A percentile compares a stretch with the other conserved stretches of the same genome.
phyloP scores from a whole-genome alignment of 1,140 invertebrate species.

The Drosophila erecta region DNA sequence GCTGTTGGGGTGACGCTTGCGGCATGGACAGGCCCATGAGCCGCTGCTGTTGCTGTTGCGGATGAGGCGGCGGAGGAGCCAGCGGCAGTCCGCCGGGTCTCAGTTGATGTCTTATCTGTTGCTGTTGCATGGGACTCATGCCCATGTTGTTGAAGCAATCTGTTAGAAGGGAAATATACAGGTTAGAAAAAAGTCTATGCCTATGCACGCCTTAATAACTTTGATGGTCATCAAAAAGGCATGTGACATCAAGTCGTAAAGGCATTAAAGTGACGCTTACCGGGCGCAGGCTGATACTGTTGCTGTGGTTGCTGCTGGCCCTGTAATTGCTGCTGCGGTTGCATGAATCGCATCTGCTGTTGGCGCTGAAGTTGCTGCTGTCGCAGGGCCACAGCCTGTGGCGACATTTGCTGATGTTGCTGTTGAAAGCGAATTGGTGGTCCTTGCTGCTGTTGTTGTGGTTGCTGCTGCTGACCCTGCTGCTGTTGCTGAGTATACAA shows the following conservation, averaged over 20 bases:
- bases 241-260: neutral
- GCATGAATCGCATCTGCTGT: conserved; percentile 61
- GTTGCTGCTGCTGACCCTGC: conserved; percentile 59
- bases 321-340: conserved; percentile 62
- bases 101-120: conserved; percentile 60
- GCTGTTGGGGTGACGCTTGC: conserved; percentile 39
- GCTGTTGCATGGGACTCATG: conserved; percentile 48
- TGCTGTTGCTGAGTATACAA: conserved; percentile 73
- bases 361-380: conserved; percentile 78
- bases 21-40: conserved; percentile 73
- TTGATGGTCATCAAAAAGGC: neutral
- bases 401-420: conserved; percentile 44
- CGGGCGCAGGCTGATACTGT: conserved; percentile 55
- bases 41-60: conserved; percentile 71
- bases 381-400: conserved; percentile 61
- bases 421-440: conserved; percentile 71
- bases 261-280: conserved; percentile 16
- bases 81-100: conserved; percentile 44
- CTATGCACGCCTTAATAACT: neutral
- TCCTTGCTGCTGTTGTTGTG: conserved; percentile 18
- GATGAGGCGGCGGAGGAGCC: conserved; percentile 75
- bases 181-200: too few relatives aligned
- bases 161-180: conserved; percentile 2
- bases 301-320: conserved; percentile 64
- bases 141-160: conserved; percentile 66